Evolutionary conservation across 2,888 invertebrate genomes (phyloP).

Genomic region (Shargacucullia verbasci): DNA sequence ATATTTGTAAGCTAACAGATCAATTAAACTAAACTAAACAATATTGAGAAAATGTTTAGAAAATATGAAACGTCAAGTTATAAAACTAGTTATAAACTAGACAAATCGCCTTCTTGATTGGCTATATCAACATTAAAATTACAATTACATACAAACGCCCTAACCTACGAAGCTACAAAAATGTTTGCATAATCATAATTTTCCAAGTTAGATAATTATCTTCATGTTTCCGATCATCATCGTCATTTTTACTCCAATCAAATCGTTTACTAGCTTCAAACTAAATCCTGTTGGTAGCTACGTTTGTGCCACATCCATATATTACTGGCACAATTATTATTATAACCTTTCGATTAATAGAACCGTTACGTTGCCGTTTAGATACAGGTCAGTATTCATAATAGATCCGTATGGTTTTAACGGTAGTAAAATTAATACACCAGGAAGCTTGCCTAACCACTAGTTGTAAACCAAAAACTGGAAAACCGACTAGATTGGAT

Average conservation of each 20-base stretch:
- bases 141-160: too few relatives aligned
- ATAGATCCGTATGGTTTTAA: conserved; percentile 39
- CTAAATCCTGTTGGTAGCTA: conserved; percentile 16
- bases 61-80: too few relatives aligned
- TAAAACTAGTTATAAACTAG: too few relatives aligned
- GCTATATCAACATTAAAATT: conserved; percentile 13
- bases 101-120: too few relatives aligned
- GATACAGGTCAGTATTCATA: conserved; percentile 39
- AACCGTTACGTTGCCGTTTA: conserved; percentile 36
- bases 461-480: conserved; percentile 27
- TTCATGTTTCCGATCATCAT: conserved; percentile 16
- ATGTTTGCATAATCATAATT: too few relatives aligned
- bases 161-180: too few relatives aligned
- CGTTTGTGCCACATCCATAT: conserved; percentile 29
- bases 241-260: conserved; percentile 17
- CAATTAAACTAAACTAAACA: too few relatives aligned
- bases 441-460: conserved; percentile 24
- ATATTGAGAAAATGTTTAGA: too few relatives aligned
- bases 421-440: conserved; percentile 22
- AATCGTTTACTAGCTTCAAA: conserved; percentile 12
- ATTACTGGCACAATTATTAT: conserved; percentile 47
- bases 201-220: too few relatives aligned
- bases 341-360: conserved; percentile 39
- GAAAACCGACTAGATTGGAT: conserved; percentile 21
- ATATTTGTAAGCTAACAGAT: too few relatives aligned